A percentile compares a stretch with the other conserved stretches of the same genome.
Evolutionary conservation across 2,888 invertebrate species (phyloP).

Genomic region (Meghimatium bilineatum): DNA sequence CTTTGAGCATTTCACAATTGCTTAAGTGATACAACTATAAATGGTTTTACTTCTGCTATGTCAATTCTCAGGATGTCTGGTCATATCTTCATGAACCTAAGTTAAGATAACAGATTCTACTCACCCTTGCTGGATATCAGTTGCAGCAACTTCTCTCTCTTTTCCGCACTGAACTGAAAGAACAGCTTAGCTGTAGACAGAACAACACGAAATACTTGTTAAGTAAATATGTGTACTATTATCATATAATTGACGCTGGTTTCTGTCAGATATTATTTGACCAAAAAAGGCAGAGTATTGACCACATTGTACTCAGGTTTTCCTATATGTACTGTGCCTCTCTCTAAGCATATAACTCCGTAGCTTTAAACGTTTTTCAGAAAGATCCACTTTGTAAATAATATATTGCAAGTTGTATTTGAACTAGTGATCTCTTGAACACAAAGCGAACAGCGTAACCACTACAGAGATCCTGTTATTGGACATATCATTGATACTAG

Average conservation of each 20-base stretch:
- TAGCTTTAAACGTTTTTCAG: too few relatives aligned
- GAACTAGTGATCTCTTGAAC: too few relatives aligned
- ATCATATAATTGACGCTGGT: too few relatives aligned
- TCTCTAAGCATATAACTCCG: too few relatives aligned
- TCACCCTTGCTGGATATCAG: slow-evolving; percentile 31
- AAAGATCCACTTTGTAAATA: too few relatives aligned
- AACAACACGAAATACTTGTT: not conserved
- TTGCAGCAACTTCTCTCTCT: slow-evolving; percentile 29
- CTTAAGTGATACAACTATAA: not conserved
- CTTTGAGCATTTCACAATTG: not conserved
- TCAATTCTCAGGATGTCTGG: not conserved
- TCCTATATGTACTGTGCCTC: too few relatives aligned
- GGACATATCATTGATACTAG: too few relatives aligned
- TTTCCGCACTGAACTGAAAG: slow-evolving; percentile 27
- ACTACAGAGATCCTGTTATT: too few relatives aligned
- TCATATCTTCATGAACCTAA: not conserved
- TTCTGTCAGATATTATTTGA: too few relatives aligned
- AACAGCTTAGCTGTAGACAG: slow-evolving; percentile 16
- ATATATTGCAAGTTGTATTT: too few relatives aligned
- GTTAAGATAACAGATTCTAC: not conserved
- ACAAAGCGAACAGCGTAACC: too few relatives aligned
- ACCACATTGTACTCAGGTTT: too few relatives aligned
- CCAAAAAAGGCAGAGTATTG: not conserved
- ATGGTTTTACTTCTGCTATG: not conserved
- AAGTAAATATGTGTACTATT: not conserved